Evolutionary conservation across 2,888 invertebrate species (phyloP).

Genomic region (Stramonita haemastoma): DNA sequence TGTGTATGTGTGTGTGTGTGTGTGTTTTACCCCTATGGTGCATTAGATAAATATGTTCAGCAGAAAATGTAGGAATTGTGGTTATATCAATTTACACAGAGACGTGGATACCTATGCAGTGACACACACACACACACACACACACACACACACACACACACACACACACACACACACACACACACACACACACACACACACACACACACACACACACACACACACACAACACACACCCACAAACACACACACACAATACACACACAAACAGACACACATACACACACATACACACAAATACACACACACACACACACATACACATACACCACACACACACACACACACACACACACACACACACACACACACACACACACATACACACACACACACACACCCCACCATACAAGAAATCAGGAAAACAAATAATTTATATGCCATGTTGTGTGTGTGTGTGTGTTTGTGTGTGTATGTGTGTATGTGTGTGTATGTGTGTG

Average conservation of each 20-base stretch:
- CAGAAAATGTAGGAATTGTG: too few species aligned
- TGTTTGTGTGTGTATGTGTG: background rate
- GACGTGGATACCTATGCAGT: background rate
- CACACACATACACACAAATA: background rate
- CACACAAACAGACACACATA: too few species aligned
- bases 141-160: too few species aligned
- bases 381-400: constrained; percentile 6
- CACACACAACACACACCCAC: background rate
- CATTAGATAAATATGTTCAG: too few species aligned
- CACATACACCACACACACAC: too few species aligned
- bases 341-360: background rate
- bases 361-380: constrained; percentile 6
- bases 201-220: background rate
- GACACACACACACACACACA: background rate
- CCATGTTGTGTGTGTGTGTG: background rate
- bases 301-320: background rate
- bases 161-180: background rate
- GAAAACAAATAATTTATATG: background rate
- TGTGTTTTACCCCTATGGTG: background rate
- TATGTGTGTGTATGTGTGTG: background rate
- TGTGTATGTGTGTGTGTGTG: constrained; percentile 25
- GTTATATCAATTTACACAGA: background rate
- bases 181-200: background rate
- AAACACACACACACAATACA: too few species aligned
- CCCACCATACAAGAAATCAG: background rate